Conservation (phyloP, 2,113 vertebrate species). For the Gadus chalcogrammus region DNA sequence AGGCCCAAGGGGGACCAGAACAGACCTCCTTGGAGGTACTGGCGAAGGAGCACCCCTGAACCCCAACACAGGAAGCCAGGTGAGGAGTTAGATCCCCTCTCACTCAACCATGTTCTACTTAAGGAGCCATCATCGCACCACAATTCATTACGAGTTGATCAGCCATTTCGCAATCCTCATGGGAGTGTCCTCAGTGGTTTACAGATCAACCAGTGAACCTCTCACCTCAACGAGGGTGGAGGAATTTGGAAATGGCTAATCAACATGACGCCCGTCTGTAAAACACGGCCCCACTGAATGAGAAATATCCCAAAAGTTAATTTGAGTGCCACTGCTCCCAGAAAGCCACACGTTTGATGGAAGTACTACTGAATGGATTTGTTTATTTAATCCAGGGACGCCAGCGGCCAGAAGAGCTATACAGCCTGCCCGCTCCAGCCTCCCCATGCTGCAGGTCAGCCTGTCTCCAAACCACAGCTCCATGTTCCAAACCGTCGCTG, state of each 20-base stretch:
- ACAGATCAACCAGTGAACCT: too few relatives aligned
- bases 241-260: too few relatives aligned
- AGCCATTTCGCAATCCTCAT: too few relatives aligned
- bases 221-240: too few relatives aligned
- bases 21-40: slow-evolving; percentile 73
- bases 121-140: not conserved
- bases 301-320: too few relatives aligned
- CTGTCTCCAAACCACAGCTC: slow-evolving; percentile 49
- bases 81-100: slow-evolving; percentile 33
- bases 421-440: slow-evolving; percentile 8
- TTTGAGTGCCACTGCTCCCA: too few relatives aligned
- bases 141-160: too few relatives aligned
- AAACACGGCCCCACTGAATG: too few relatives aligned
- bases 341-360: too few relatives aligned
- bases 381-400: slow-evolving; percentile 39
- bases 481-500: slow-evolving; percentile 54
- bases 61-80: slow-evolving; percentile 71
- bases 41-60: slow-evolving; percentile 72
- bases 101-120: not conserved
- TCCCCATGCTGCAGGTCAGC: slow-evolving; percentile 20
- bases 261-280: too few relatives aligned
- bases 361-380: too few relatives aligned
- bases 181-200: too few relatives aligned
- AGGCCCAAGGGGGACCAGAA: slow-evolving; percentile 32
- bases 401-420: slow-evolving; percentile 4